These are phyloP conservation scores for Cercopithecus petaurista DNA, from an alignment of 2,797 vertebrate genomes.

Conservation along the genomic window DNA sequence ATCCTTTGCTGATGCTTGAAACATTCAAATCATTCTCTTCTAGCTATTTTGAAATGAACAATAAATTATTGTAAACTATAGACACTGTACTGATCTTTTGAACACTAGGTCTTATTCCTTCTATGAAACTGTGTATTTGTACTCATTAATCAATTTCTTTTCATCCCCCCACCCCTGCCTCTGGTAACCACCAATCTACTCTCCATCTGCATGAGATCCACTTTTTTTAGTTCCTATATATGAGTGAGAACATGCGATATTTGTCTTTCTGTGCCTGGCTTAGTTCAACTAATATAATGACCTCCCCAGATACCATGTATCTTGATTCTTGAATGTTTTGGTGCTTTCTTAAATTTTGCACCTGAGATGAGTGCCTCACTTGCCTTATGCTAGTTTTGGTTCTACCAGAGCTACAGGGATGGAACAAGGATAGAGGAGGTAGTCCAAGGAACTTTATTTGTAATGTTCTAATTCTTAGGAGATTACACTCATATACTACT, in stretches of 20 bases:
- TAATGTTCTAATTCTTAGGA: constrained; percentile 11
- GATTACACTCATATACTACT: background rate
- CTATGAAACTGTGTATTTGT: background rate
- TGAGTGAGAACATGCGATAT: background rate
- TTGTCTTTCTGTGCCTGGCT: background rate
- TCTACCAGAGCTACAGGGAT: background rate
- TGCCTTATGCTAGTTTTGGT: background rate
- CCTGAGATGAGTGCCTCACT: background rate
- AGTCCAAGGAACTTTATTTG: background rate
- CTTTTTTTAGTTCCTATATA: background rate
- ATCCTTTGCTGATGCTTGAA: background rate
- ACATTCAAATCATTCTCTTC: background rate
- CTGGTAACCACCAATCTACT: background rate
- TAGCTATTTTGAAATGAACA: background rate
- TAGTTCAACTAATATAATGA: background rate
- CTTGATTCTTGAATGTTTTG: background rate
- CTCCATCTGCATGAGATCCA: background rate
- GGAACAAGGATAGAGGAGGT: background rate
- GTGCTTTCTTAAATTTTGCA: background rate
- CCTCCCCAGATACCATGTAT: background rate
- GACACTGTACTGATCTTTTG: background rate
- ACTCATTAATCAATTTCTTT: background rate
- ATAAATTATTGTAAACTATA: background rate
- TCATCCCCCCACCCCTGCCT: background rate
- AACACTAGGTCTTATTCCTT: background rate